Evolutionary conservation across 2,797 vertebrate species (phyloP).

Genomic region (Enteromius thamalakanensis): DNA sequence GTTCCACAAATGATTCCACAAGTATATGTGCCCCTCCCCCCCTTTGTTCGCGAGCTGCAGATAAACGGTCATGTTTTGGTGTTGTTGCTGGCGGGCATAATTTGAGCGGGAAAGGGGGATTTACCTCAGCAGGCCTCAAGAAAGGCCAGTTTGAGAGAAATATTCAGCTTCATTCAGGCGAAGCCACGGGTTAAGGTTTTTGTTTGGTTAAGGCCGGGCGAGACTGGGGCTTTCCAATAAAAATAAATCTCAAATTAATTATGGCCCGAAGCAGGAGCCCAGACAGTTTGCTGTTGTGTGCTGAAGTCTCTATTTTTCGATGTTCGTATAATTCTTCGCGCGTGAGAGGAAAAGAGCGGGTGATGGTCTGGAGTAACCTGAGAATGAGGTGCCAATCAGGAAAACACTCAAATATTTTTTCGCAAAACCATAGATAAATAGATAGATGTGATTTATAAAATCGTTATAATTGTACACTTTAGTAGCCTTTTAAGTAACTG

Average conservation of each 20-base stretch:
- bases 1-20: neutral
- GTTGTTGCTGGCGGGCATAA: slow-evolving; percentile 29
- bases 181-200: slow-evolving; percentile 89
- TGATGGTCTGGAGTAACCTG: slow-evolving; percentile 64
- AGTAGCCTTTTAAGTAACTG: neutral
- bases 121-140: slow-evolving; percentile 87
- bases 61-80: neutral
- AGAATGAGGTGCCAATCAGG: slow-evolving; percentile 55
- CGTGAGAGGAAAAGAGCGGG: slow-evolving; percentile 70
- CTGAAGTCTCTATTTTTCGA: slow-evolving; percentile 81
- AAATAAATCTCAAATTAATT: slow-evolving; percentile 99
- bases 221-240: slow-evolving; percentile 97
- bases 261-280: slow-evolving; percentile 94
- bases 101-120: slow-evolving; percentile 33
- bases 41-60: neutral
- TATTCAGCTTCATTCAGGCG: slow-evolving; percentile 88
- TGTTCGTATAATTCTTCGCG: slow-evolving; percentile 65
- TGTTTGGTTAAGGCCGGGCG: slow-evolving; percentile 98
- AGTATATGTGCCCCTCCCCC: neutral
- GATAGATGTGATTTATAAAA: neutral
- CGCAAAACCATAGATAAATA: slow-evolving; percentile 21
- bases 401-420: slow-evolving; percentile 48
- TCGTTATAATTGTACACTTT: neutral
- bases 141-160: slow-evolving; percentile 87
- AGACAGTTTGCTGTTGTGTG: slow-evolving; percentile 89